A percentile compares a stretch with the other conserved stretches of the same genome.
phyloP scores from a whole-genome alignment of 2,888 invertebrate genomes.

The Nowickia ferox region DNA sequence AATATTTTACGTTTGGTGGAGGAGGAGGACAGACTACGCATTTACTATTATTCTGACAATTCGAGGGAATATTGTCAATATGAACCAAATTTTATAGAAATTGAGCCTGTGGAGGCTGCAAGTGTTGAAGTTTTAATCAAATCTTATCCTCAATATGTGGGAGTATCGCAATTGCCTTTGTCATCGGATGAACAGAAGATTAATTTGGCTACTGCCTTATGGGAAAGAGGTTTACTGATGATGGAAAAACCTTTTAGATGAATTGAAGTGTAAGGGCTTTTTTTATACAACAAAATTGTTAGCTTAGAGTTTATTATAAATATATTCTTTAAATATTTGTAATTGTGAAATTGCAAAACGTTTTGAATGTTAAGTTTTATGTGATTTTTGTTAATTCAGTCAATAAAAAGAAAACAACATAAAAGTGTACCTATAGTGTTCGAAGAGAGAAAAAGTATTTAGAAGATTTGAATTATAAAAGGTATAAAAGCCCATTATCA shows the following conservation, averaged over 20 bases:
- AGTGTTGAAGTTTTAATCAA: slow-evolving; percentile 89
- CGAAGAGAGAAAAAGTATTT: too few relatives aligned
- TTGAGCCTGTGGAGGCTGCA: slow-evolving; percentile 87
- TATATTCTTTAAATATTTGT: not conserved
- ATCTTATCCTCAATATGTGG: slow-evolving; percentile 90
- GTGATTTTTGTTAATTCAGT: slow-evolving; percentile 1
- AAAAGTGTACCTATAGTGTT: not conserved
- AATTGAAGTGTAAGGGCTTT: not conserved
- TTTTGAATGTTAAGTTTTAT: not conserved
- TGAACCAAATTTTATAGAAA: slow-evolving; percentile 90
- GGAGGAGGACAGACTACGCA: slow-evolving; percentile 85
- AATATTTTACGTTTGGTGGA: slow-evolving; percentile 86
- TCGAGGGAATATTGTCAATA: slow-evolving; percentile 92
- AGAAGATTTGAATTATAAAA: too few relatives aligned
- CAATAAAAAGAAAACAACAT: not conserved
- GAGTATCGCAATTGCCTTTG: slow-evolving; percentile 89
- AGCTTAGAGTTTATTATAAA: slow-evolving; percentile 18
- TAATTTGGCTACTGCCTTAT: slow-evolving; percentile 88
- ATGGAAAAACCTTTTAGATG: slow-evolving; percentile 83
- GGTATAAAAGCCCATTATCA: too few relatives aligned
- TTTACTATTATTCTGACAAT: slow-evolving; percentile 94
- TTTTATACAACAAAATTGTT: slow-evolving; percentile 11
- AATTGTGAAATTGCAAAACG: not conserved
- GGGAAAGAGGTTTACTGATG: slow-evolving; percentile 92
- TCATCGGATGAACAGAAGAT: slow-evolving; percentile 87